Conservation (phyloP, 1,140 invertebrate species). For the Apis cerana region DNA sequence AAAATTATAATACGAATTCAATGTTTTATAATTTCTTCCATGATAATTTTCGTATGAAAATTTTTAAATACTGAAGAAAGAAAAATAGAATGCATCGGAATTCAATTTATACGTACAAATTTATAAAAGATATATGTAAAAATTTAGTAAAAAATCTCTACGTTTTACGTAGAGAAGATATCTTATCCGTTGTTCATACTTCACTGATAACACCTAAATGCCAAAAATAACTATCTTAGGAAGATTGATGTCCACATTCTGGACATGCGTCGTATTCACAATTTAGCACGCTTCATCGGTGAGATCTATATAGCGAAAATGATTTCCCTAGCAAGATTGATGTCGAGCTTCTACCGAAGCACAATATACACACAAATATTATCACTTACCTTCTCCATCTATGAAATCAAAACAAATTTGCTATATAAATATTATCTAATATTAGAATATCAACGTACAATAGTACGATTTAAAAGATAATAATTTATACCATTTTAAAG, state of each 20-base stretch:
- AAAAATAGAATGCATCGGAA: too few relatives aligned
- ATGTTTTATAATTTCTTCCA: too few relatives aligned
- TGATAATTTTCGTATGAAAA: too few relatives aligned
- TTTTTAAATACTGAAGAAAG: too few relatives aligned
- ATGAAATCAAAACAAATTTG: neutral
- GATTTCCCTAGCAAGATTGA: conserved; percentile 28
- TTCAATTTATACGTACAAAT: too few relatives aligned
- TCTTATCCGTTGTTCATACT: conserved; percentile 19
- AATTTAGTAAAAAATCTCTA: neutral
- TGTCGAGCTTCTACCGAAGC: neutral
- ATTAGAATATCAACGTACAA: too few relatives aligned
- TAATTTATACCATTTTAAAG: too few relatives aligned
- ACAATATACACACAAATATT: neutral
- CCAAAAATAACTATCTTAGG: conserved; percentile 28
- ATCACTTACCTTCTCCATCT: neutral
- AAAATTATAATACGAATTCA: too few relatives aligned
- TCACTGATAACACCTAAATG: conserved; percentile 34
- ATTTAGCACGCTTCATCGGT: conserved; percentile 5
- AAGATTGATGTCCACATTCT: conserved; percentile 36
- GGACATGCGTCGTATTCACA: conserved; percentile 1
- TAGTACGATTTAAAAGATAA: too few relatives aligned
- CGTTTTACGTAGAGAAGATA: neutral
- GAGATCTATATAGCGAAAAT: conserved; percentile 7
- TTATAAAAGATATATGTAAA: too few relatives aligned
- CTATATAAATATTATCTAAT: too few relatives aligned